These are phyloP conservation scores for Drosophila formosana DNA, from an alignment of 2,888 invertebrate genomes.

Conservation along the genomic window DNA sequence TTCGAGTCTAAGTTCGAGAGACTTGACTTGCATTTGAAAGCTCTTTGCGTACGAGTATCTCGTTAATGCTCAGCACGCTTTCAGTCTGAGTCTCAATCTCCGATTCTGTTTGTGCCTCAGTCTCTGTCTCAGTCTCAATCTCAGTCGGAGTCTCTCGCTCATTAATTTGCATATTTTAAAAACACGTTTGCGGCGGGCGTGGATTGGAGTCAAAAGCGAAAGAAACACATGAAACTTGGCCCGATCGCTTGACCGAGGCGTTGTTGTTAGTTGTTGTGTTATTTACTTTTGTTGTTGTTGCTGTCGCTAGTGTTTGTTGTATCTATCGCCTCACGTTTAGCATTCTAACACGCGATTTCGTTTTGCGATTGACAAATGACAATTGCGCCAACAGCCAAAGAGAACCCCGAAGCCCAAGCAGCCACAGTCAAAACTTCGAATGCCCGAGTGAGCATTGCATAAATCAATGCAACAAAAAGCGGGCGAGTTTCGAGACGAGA, in stretches of 20 bases:
- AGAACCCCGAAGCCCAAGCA: neutral
- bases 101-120: constrained; percentile 32
- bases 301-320: constrained; percentile 11
- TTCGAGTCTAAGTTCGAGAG: constrained; percentile 58
- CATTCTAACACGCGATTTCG: constrained; percentile 63
- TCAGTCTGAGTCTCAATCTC: constrained; percentile 40
- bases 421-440: constrained; percentile 11
- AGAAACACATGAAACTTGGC: constrained; percentile 36
- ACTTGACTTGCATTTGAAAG: constrained; percentile 52
- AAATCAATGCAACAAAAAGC: constrained; percentile 44
- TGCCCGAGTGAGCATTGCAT: constrained; percentile 37
- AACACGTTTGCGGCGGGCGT: constrained; percentile 69
- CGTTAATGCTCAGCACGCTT: constrained; percentile 51
- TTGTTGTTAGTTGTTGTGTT: constrained; percentile 25
- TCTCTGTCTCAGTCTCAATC: constrained; percentile 18
- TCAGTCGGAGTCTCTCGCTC: constrained; percentile 43
- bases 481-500: constrained; percentile 32
- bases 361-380: constrained; percentile 42
- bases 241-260: constrained; percentile 62
- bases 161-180: constrained; percentile 75
- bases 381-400: constrained; percentile 37
- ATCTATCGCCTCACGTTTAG: constrained; percentile 52
- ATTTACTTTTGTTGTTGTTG: constrained; percentile 23
- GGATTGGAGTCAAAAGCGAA: constrained; percentile 54
- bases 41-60: constrained; percentile 62